Percentiles rank a stretch among this genome's conserved stretches.
Evolutionary conservation across 2,113 vertebrate genomes (phyloP).

Genomic region (Anguilla rostrata): DNA sequence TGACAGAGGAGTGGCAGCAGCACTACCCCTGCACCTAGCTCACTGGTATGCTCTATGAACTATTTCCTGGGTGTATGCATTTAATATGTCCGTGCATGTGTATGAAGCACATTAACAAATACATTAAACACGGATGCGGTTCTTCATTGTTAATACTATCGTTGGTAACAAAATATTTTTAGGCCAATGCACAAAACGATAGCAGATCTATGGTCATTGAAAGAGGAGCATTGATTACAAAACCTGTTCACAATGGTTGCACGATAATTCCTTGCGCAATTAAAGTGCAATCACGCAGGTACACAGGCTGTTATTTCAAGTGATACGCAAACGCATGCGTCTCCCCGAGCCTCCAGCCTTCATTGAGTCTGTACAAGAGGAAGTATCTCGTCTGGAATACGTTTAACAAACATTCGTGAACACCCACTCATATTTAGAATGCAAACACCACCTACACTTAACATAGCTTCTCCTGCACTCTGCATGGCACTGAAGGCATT

Average conservation of each 20-base stretch:
- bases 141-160: neutral
- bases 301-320: constrained; percentile 19
- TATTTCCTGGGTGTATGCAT: too few relatives aligned
- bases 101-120: neutral
- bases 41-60: too few relatives aligned
- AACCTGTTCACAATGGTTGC: neutral
- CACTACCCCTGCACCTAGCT: too few relatives aligned
- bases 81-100: too few relatives aligned
- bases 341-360: constrained; percentile 10
- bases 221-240: neutral
- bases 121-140: neutral
- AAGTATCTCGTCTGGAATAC: constrained; percentile 29
- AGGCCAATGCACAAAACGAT: neutral
- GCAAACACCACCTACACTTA: constrained; percentile 35
- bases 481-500: constrained; percentile 27
- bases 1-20: too few relatives aligned
- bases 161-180: too few relatives aligned
- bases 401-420: constrained; percentile 30
- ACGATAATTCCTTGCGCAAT: neutral
- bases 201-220: neutral
- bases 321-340: constrained; percentile 14
- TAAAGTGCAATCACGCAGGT: constrained; percentile 18
- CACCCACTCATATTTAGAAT: constrained; percentile 29
- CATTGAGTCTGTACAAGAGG: constrained; percentile 17
- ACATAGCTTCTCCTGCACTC: constrained; percentile 23